Evolutionary conservation across 2,888 invertebrate species (phyloP).

Genomic region (Sphaerophoria taeniata): DNA sequence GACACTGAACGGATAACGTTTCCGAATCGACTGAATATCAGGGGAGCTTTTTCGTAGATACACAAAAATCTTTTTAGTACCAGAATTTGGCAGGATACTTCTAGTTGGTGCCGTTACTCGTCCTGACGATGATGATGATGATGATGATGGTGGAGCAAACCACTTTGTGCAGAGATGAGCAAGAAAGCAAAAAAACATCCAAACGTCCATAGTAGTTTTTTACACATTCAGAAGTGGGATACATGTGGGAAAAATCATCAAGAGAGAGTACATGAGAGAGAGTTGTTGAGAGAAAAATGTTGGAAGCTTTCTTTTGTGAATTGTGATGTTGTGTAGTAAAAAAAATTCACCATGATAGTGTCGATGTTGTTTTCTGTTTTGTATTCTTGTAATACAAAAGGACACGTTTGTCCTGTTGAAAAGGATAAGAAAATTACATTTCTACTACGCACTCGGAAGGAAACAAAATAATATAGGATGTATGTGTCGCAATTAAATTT

Average conservation of each 20-base stretch:
- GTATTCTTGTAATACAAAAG: slow-evolving; percentile 15
- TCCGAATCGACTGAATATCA: slow-evolving; percentile 74
- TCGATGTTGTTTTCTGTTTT: slow-evolving; percentile 7
- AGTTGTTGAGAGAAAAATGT: slow-evolving; percentile 7
- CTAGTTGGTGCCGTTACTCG: slow-evolving; percentile 30
- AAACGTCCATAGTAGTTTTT: no score
- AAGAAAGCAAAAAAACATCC: no score
- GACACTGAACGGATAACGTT: slow-evolving; percentile 73
- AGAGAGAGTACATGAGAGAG: slow-evolving; percentile 4
- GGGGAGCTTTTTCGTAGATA: slow-evolving; percentile 74
- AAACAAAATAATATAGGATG: slow-evolving; percentile 25
- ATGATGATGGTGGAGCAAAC: no score
- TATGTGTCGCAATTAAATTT: slow-evolving; percentile 34
- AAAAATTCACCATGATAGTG: slow-evolving; percentile 57
- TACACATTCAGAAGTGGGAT: no score
- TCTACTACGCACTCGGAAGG: no score
- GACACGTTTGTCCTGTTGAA: slow-evolving; percentile 21
- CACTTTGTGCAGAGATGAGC: no score
- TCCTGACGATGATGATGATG: no score
- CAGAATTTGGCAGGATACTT: slow-evolving; percentile 54
- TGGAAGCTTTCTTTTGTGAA: not conserved
- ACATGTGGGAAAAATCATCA: not conserved
- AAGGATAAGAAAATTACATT: slow-evolving; percentile 6
- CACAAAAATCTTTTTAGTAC: slow-evolving; percentile 59
- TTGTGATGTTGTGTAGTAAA: slow-evolving; percentile 32